A percentile compares a stretch with the other conserved stretches of the same genome.
These are phyloP conservation scores for Lycocerus yunnanus DNA, from an alignment of 2,888 invertebrate genomes.

Conservation along the genomic window DNA sequence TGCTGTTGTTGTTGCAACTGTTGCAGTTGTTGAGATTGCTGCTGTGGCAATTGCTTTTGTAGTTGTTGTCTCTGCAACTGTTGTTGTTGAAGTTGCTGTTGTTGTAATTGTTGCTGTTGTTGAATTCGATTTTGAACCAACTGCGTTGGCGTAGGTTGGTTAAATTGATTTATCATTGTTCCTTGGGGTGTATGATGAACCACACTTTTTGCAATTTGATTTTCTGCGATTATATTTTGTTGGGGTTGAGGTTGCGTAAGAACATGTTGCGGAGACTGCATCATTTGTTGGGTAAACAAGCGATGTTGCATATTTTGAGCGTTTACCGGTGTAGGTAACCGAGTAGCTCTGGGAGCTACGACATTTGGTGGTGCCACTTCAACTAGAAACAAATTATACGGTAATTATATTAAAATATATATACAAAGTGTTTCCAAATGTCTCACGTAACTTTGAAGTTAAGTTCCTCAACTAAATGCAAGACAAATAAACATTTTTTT, in stretches of 20 bases:
- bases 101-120: slow-evolving; percentile 48
- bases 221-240: slow-evolving; percentile 25
- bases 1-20: slow-evolving; percentile 50
- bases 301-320: slow-evolving; percentile 27
- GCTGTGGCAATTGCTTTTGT: slow-evolving; percentile 49
- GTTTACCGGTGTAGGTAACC: slow-evolving; percentile 45
- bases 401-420: neutral
- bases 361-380: slow-evolving; percentile 46
- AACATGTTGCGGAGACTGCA: slow-evolving; percentile 36
- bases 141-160: slow-evolving; percentile 28
- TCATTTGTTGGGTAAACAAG: slow-evolving; percentile 36
- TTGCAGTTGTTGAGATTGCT: slow-evolving; percentile 50
- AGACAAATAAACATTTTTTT: too few species aligned
- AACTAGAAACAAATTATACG: slow-evolving; percentile 6
- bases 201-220: slow-evolving; percentile 48
- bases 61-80: slow-evolving; percentile 45
- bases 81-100: slow-evolving; percentile 39
- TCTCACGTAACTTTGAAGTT: neutral
- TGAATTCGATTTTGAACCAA: slow-evolving; percentile 51
- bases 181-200: slow-evolving; percentile 51
- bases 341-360: slow-evolving; percentile 48
- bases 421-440: neutral
- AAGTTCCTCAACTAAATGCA: too few species aligned
- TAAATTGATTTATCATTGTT: slow-evolving; percentile 21
- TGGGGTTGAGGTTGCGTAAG: slow-evolving; percentile 32